Percentiles rank a stretch among this genome's conserved stretches.
Evolutionary conservation across 2,888 invertebrate genomes (phyloP).

Genomic region (Octonoba sinensis): DNA sequence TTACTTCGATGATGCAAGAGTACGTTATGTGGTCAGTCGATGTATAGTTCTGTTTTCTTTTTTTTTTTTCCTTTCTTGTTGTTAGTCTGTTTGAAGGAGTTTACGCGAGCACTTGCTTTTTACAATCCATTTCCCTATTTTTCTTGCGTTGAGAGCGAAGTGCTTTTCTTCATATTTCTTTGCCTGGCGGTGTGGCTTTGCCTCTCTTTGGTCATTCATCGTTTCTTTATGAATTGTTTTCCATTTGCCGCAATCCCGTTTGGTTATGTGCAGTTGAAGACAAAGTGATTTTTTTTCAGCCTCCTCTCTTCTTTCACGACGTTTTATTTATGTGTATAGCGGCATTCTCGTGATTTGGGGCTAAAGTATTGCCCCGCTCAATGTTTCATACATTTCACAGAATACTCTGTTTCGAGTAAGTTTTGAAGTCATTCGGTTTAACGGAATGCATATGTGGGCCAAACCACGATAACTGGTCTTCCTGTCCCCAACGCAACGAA

Average conservation of each 20-base stretch:
- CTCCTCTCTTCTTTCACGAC: too few relatives aligned
- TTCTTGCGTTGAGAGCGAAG: constrained; percentile 25
- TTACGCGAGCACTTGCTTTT: constrained; percentile 33
- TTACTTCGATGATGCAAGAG: constrained; percentile 51
- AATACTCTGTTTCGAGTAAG: too few relatives aligned
- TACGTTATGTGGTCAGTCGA: constrained; percentile 51
- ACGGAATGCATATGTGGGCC: too few relatives aligned
- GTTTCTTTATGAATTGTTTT: constrained; percentile 35
- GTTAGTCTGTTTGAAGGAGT: constrained; percentile 16
- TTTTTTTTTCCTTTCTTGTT: not conserved
- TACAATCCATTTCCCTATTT: constrained; percentile 36
- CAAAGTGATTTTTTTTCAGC: too few relatives aligned
- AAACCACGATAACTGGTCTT: too few relatives aligned
- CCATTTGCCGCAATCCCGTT: constrained; percentile 15
- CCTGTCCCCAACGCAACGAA: too few relatives aligned
- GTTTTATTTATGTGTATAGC: too few relatives aligned
- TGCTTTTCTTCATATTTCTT: constrained; percentile 42
- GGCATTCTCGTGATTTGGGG: too few relatives aligned
- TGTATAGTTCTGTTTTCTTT: constrained; percentile 7
- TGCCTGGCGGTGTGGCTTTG: constrained; percentile 4
- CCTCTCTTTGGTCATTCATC: constrained; percentile 7
- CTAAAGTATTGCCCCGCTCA: too few relatives aligned
- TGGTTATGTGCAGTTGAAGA: too few relatives aligned
- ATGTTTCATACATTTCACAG: too few relatives aligned
- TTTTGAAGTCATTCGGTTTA: too few relatives aligned